Evolutionary conservation across 2,888 invertebrate species (phyloP).

Genomic region (Acanthosepion lycidas): DNA sequence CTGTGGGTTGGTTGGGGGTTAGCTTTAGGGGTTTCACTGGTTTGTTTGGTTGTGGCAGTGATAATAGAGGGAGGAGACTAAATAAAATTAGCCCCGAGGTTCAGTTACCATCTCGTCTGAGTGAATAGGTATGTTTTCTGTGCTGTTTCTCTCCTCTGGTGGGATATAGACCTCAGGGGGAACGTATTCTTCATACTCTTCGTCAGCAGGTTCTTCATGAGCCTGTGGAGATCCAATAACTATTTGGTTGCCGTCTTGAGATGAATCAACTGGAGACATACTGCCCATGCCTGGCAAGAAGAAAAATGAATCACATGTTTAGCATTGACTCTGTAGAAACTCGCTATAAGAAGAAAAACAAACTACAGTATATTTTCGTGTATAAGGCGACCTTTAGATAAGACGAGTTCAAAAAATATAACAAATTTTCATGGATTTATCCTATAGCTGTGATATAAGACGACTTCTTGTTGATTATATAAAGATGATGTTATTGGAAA

Average conservation of each 20-base stretch:
- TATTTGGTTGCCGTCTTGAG: too few relatives aligned
- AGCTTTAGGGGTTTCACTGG: background rate
- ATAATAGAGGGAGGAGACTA: background rate
- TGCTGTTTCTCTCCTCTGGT: background rate
- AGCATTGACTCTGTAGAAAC: too few relatives aligned
- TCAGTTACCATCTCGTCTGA: background rate
- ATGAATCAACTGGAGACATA: background rate
- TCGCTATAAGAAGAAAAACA: too few relatives aligned
- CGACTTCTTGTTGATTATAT: too few relatives aligned
- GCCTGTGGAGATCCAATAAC: background rate
- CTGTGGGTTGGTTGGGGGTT: background rate
- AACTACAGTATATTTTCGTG: too few relatives aligned
- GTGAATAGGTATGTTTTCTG: background rate
- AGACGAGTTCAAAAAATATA: too few relatives aligned
- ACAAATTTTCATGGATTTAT: too few relatives aligned
- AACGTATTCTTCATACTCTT: background rate
- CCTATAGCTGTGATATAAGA: too few relatives aligned
- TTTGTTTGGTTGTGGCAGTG: too few relatives aligned
- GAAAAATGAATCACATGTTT: too few relatives aligned
- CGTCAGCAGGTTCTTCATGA: background rate
- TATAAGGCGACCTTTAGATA: too few relatives aligned
- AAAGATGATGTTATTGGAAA: too few relatives aligned
- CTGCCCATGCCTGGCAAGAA: background rate
- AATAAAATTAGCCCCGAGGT: background rate
- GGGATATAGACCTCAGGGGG: background rate